Base-by-base conservation (phyloP, 2,113 vertebrate species). In the Periophthalmus modestus region DNA sequence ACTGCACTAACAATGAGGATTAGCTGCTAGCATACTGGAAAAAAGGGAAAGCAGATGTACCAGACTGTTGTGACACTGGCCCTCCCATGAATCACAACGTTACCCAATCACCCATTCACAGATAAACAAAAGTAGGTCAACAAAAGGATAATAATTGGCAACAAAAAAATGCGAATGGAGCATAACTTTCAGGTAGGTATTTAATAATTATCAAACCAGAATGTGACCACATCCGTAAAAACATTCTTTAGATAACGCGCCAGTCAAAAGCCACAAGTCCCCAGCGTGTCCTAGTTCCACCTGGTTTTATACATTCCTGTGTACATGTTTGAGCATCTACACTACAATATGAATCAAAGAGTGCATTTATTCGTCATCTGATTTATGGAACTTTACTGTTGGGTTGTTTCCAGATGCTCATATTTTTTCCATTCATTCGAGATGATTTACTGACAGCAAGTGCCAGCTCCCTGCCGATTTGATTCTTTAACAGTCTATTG, bases 401-500 rank as follows among this genome's bases (percentile, higher is more conserved):
- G 0, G 63, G 85, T 85, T 86, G 82, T 84, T 89, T 89, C 81
- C 78, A 88, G 82, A 86, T 87, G 85, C 75, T 70, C 77, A 48
- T 69, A 71, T 85, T 81, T 84, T 79, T 84, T 80, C 66, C 75
- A 90, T 81, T 83, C 78, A 82, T 82, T 77, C 66, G 6, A 12
- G 46, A 82, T 81, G 75, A 91, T 89, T 87, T 89, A 87, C 68
- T 80, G 86, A 85, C 84, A 89, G 82, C 85, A 87, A 80, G 77
- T 75, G 73, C 63, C 78, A 79, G 89, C 87, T 87, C 76, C 75
- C 59, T 68, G 43, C 55, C 84, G 77, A 46, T 82, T 85, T 69
- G 55, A 55, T 34, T 0, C 24, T 70, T 73, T 79, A 63, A 78
- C 54, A 34, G 28, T 81, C 73, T 63, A 15, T 54, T 54, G 54